These are phyloP conservation scores for Chrysaora quinquecirrha DNA, from an alignment of 30 jellyfish, hydroid and myxozoan genomes.

Conservation along the genomic window DNA sequence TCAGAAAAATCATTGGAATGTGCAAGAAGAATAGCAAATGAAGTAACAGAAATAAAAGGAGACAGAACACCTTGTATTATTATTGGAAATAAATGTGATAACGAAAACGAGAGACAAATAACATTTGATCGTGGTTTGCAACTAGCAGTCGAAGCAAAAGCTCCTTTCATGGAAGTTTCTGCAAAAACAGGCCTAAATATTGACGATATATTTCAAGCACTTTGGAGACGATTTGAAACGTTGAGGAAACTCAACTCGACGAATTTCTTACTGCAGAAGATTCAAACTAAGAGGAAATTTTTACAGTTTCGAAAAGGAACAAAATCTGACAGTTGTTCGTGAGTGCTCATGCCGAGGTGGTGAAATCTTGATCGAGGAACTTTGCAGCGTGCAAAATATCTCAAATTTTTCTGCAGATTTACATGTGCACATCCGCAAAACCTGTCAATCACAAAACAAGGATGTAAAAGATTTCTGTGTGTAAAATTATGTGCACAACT, in stretches of 20 bases:
- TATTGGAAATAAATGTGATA: slow-evolving; percentile 65
- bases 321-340: neutral
- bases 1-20: slow-evolving; percentile 57
- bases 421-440: no score
- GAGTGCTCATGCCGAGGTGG: no score
- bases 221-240: slow-evolving; percentile 47
- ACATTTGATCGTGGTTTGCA: slow-evolving; percentile 66
- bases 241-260: slow-evolving; percentile 3
- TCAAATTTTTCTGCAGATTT: no score
- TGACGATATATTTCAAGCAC: slow-evolving; percentile 37
- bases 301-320: neutral
- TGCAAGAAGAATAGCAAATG: slow-evolving; percentile 48
- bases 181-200: slow-evolving; percentile 57
- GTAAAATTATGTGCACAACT: no score
- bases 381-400: no score
- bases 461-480: no score
- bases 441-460: no score
- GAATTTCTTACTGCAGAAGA: neutral
- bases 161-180: slow-evolving; percentile 74
- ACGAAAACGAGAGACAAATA: slow-evolving; percentile 36
- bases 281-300: neutral
- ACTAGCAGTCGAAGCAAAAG: slow-evolving; percentile 71
- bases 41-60: slow-evolving; percentile 46
- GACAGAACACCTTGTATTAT: slow-evolving; percentile 48
- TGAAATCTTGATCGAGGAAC: no score